Evolutionary conservation across 2,888 invertebrate genomes (phyloP).

Genomic region (Melieria omissa): DNA sequence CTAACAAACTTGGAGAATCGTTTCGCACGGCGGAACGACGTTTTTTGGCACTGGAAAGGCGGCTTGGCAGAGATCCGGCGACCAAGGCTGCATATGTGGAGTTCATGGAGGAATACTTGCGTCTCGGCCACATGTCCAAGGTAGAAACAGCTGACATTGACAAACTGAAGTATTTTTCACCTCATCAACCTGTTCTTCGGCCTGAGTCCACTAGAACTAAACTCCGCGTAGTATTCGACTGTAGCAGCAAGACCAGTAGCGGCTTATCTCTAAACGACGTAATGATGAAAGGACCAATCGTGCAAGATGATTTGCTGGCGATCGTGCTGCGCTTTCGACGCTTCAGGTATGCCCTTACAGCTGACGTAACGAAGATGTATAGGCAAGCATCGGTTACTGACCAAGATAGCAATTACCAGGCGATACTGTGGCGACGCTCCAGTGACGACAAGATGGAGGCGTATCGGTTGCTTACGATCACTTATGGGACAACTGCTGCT

Average conservation of each 20-base stretch:
- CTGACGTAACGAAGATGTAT: slow-evolving; percentile 45
- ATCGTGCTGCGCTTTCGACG: slow-evolving; percentile 37
- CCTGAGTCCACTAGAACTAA: slow-evolving; percentile 34
- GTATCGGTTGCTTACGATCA: slow-evolving; percentile 30
- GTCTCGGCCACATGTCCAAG: slow-evolving; percentile 19
- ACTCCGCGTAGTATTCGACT: slow-evolving; percentile 38
- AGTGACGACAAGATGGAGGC: slow-evolving; percentile 2
- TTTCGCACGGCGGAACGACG: slow-evolving; percentile 17
- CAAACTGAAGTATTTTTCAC: slow-evolving; percentile 22
- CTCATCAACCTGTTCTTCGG: slow-evolving; percentile 29
- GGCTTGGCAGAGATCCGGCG: neutral
- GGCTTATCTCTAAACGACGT: slow-evolving; percentile 41
- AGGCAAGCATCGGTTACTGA: slow-evolving; percentile 38
- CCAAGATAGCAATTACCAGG: slow-evolving; percentile 39
- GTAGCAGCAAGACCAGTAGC: slow-evolving; percentile 34
- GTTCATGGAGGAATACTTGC: slow-evolving; percentile 20
- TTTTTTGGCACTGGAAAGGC: slow-evolving; percentile 15
- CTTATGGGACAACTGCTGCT: slow-evolving; percentile 31
- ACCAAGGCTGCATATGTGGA: slow-evolving; percentile 21
- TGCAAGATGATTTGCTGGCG: slow-evolving; percentile 30
- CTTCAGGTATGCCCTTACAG: slow-evolving; percentile 35
- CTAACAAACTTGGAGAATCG: slow-evolving; percentile 19
- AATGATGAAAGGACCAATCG: slow-evolving; percentile 34
- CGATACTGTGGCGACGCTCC: slow-evolving; percentile 24
- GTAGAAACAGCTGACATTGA: slow-evolving; percentile 6